Conservation (phyloP, 2,888 invertebrate genomes). For the Habroteleia sp. region DNA sequence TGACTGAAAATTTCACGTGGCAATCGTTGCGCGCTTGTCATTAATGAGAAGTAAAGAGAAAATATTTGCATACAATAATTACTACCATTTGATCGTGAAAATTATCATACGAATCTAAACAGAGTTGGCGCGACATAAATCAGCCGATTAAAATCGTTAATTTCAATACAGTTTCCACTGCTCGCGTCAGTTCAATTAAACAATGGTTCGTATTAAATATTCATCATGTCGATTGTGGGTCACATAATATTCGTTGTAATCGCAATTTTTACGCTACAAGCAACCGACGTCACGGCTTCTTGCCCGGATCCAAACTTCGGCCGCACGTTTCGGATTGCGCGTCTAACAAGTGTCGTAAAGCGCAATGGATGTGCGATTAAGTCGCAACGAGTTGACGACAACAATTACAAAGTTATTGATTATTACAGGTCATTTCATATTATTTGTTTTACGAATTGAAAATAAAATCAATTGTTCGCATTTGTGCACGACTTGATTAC, state of each 20-base stretch:
- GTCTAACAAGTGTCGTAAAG: neutral
- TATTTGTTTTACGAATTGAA: constrained; percentile 40
- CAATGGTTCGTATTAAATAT: constrained; percentile 63
- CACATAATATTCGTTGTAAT: constrained; percentile 21
- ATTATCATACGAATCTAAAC: constrained; percentile 65
- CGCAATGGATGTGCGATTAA: constrained; percentile 8
- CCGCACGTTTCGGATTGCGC: too few relatives aligned
- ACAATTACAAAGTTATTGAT: constrained; percentile 26
- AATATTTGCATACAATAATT: constrained; percentile 66
- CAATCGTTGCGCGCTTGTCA: constrained; percentile 61
- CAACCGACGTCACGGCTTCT: constrained; percentile 10
- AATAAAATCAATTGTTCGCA: constrained; percentile 36
- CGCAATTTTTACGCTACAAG: constrained; percentile 15
- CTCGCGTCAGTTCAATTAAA: constrained; percentile 58
- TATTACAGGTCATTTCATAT: constrained; percentile 29
- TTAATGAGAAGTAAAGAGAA: constrained; percentile 65
- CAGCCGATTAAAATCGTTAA: constrained; percentile 64
- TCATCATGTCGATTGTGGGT: constrained; percentile 48
- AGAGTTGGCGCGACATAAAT: constrained; percentile 63
- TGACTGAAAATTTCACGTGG: constrained; percentile 53
- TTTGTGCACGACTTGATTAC: constrained; percentile 25
- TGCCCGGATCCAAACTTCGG: constrained; percentile 9
- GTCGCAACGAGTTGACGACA: neutral
- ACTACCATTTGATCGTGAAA: constrained; percentile 64
- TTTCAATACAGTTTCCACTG: constrained; percentile 63